Evolutionary conservation across 2,797 vertebrate species (phyloP).

Genomic region (Cetoscarus ocellatus): DNA sequence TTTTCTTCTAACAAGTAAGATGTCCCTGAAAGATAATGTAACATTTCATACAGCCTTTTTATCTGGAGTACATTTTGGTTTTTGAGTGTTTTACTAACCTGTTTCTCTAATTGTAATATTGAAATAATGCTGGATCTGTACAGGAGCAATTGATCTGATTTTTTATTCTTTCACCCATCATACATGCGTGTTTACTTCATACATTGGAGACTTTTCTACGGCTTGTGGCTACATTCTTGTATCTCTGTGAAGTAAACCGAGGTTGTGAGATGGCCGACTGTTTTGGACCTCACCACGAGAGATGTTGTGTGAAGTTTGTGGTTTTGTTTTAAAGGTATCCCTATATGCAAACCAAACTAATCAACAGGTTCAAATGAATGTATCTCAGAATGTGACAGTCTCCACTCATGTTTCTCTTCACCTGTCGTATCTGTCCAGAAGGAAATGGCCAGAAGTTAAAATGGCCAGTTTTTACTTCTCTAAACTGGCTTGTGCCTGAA

Average conservation of each 20-base stretch:
- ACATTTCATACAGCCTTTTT: slow-evolving; percentile 61
- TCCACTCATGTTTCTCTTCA: slow-evolving; percentile 63
- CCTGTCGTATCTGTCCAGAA: slow-evolving; percentile 58
- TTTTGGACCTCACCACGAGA: slow-evolving; percentile 40
- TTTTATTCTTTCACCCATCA: slow-evolving; percentile 42
- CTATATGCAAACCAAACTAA: slow-evolving; percentile 77
- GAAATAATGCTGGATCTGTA: slow-evolving; percentile 62
- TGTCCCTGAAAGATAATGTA: slow-evolving; percentile 46
- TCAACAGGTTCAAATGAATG: slow-evolving; percentile 86
- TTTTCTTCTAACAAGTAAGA: slow-evolving; percentile 43
- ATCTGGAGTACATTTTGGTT: slow-evolving; percentile 40
- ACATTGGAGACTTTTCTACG: slow-evolving; percentile 39
- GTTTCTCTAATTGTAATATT: slow-evolving; percentile 42
- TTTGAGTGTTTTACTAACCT: slow-evolving; percentile 43
- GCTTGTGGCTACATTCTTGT: slow-evolving; percentile 35
- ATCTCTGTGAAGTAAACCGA: slow-evolving; percentile 49
- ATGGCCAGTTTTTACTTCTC: slow-evolving; percentile 76
- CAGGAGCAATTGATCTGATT: slow-evolving; percentile 43
- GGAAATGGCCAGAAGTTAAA: slow-evolving; percentile 74
- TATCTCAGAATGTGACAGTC: slow-evolving; percentile 81
- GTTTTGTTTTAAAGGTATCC: slow-evolving; percentile 47
- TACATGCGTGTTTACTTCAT: slow-evolving; percentile 42
- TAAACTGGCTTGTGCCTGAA: slow-evolving; percentile 87
- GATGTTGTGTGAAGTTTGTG: slow-evolving; percentile 18
- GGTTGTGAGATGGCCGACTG: slow-evolving; percentile 31